A percentile compares a stretch with the other conserved stretches of the same genome.
phyloP scores from a whole-genome alignment of 2,113 vertebrate species.

The Theristicus caerulescens region DNA sequence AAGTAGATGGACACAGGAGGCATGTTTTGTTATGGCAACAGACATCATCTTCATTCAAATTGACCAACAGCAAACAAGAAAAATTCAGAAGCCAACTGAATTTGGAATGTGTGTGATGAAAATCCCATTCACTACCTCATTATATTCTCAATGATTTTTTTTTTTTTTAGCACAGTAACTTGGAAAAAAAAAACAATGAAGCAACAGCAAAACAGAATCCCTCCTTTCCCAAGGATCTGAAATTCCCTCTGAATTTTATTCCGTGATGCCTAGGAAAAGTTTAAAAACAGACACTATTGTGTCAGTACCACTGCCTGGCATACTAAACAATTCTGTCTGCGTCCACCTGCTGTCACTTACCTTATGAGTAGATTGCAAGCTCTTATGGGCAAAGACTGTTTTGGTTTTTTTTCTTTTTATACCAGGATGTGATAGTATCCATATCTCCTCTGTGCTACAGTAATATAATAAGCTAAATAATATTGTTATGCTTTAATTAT shows the following conservation, averaged over 20 bases:
- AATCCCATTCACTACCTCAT: background rate
- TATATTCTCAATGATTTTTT: background rate
- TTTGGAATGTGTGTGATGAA: background rate
- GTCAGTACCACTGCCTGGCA: background rate
- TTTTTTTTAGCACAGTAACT: background rate
- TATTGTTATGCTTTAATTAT: background rate
- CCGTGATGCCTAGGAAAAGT: background rate
- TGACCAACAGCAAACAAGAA: background rate
- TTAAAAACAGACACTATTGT: background rate
- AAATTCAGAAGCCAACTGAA: background rate
- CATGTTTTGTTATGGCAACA: rapidly evolving
- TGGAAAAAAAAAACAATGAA: background rate
- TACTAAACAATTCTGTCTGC: background rate
- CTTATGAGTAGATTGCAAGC: background rate
- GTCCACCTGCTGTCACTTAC: background rate
- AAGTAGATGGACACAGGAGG: background rate
- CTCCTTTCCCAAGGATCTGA: background rate
- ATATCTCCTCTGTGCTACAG: background rate
- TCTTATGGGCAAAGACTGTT: background rate
- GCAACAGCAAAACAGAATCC: background rate
- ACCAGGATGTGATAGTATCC: background rate
- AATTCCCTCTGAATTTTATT: background rate
- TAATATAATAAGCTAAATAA: background rate
- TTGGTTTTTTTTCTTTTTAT: background rate
- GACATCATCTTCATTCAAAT: background rate